Conservation (phyloP, 2,113 vertebrate species). For the Hyaena hyaena region DNA sequence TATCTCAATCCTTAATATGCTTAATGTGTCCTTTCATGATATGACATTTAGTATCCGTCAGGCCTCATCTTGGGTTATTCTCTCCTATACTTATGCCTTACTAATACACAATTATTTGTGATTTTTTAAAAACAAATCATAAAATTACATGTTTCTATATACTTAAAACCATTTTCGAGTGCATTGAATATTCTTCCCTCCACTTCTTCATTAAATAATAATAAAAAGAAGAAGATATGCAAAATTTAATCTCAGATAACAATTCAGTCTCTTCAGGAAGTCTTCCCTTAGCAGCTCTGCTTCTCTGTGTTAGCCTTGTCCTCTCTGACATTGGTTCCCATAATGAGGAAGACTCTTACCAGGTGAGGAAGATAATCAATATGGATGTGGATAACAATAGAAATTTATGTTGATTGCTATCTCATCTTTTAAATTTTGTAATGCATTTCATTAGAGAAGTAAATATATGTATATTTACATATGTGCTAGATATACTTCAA, state of each 20-base stretch:
- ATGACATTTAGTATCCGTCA: neutral
- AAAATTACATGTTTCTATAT: neutral
- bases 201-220: neutral
- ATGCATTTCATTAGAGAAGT: neutral
- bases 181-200: neutral
- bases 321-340: neutral
- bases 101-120: neutral
- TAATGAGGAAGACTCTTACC: neutral
- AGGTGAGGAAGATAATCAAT: neutral
- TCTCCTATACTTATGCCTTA: neutral
- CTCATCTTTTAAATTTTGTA: neutral
- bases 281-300: fast-evolving
- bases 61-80: neutral
- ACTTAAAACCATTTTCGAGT: neutral
- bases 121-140: neutral
- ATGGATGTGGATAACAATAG: neutral
- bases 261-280: neutral
- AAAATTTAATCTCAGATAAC: neutral
- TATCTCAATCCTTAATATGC: too few relatives aligned
- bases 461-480: neutral
- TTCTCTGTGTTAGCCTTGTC: neutral
- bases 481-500: neutral
- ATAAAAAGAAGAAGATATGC: neutral
- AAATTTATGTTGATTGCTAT: neutral
- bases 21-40: neutral